Evolutionary conservation across 2,888 invertebrate species (phyloP).

Genomic region (Sesia apiformis): DNA sequence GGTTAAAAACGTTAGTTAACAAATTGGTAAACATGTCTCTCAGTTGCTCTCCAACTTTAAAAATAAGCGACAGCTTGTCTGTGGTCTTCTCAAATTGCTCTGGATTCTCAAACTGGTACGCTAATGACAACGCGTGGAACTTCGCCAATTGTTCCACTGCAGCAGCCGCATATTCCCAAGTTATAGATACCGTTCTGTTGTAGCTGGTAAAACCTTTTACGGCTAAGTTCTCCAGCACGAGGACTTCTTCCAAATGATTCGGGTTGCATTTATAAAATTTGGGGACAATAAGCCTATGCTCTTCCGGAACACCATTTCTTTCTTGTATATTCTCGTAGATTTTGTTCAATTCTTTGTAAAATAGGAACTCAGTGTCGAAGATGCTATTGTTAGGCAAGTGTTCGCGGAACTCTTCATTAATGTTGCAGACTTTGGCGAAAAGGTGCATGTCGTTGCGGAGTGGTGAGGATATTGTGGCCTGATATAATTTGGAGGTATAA

Average conservation of each 20-base stretch:
- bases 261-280: constrained; percentile 15
- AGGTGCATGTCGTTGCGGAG: constrained; percentile 18
- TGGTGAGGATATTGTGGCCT: constrained; percentile 13
- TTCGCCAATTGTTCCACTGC: constrained; percentile 27
- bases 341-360: constrained; percentile 2
- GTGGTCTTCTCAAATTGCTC: constrained; percentile 16
- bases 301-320: constrained; percentile 3
- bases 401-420: constrained; percentile 27
- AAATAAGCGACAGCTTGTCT: background rate
- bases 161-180: constrained; percentile 24
- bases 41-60: background rate
- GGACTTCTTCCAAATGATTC: constrained; percentile 11
- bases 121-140: constrained; percentile 37
- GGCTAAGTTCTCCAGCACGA: constrained; percentile 25
- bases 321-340: constrained; percentile 7
- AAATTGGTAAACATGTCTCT: background rate
- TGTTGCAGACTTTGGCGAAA: constrained; percentile 37
- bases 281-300: constrained; percentile 8
- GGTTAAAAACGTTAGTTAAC: background rate
- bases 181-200: constrained; percentile 24
- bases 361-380: constrained; percentile 2
- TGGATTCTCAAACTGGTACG: constrained; percentile 23
- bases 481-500: constrained; percentile 24
- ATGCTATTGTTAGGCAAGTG: constrained; percentile 10
- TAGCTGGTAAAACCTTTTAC: constrained; percentile 21